phyloP scores from a whole-genome alignment of 64 coral and sea anemone genomes.

The Stylophora pistillata region DNA sequence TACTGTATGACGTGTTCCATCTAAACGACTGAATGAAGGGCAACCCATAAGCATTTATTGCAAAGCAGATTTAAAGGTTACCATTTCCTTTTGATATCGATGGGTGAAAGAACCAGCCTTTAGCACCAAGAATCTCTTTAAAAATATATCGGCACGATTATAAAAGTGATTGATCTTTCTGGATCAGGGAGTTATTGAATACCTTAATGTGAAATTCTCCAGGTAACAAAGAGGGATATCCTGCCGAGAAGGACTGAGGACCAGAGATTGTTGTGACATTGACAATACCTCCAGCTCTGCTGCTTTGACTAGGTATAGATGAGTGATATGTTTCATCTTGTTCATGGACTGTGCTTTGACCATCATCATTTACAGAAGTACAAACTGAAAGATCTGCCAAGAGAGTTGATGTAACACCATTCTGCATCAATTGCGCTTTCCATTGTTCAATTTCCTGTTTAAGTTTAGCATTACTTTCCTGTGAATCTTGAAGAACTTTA shows the following conservation, averaged over 20 bases:
- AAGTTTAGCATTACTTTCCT: conserved; percentile 67
- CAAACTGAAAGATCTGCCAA: conserved; percentile 8
- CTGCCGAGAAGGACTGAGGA: conserved; percentile 1
- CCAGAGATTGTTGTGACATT: conserved; percentile 15
- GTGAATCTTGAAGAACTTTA: conserved; percentile 89
- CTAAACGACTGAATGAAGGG: too few species aligned
- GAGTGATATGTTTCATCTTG: neutral
- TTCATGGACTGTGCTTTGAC: neutral
- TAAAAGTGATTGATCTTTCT: too few species aligned
- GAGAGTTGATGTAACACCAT: neutral
- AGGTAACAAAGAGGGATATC: neutral
- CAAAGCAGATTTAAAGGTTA: too few species aligned
- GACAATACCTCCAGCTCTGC: neutral
- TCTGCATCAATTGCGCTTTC: conserved; percentile 16
- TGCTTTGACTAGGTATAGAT: neutral
- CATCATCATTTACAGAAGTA: neutral
- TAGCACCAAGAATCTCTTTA: too few species aligned
- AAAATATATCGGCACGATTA: too few species aligned
- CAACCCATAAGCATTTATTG: too few species aligned
- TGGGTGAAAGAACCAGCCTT: too few species aligned
- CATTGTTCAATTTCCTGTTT: conserved; percentile 55
- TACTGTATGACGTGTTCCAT: too few species aligned
- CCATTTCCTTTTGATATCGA: too few species aligned
- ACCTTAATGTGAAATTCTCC: conserved; percentile 36
- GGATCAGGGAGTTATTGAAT: too few species aligned